A percentile compares a stretch with the other conserved stretches of the same genome.
phyloP scores from a whole-genome alignment of 2,888 invertebrate species.

The Heliconius aoede region DNA sequence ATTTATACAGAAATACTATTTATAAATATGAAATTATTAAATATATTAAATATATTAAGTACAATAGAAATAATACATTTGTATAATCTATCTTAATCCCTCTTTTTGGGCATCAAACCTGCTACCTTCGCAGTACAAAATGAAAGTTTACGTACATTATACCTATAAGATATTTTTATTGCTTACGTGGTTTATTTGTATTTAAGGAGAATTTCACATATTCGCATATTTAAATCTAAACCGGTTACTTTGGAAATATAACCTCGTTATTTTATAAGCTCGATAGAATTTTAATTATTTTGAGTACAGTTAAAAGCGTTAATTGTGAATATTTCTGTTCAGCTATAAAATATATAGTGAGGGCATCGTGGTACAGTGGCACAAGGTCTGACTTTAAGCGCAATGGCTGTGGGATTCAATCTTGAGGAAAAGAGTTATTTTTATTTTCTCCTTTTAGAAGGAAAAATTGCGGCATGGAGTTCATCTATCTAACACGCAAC shows the following conservation, averaged over 20 bases:
- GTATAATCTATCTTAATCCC: too few species aligned
- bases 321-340: neutral
- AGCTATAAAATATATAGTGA: neutral
- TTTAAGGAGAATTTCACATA: conserved; percentile 16
- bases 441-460: neutral
- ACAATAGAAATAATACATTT: too few species aligned
- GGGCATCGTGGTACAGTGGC: neutral
- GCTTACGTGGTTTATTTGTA: neutral
- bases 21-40: too few species aligned
- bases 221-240: conserved; percentile 10
- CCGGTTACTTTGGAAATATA: conserved; percentile 27
- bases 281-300: conserved; percentile 9
- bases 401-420: neutral
- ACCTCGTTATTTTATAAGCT: conserved; percentile 28
- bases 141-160: neutral
- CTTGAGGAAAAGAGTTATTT: neutral
- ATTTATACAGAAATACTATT: too few species aligned
- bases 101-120: neutral
- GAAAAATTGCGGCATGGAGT: too few species aligned
- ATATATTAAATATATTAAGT: too few species aligned
- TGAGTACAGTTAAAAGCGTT: conserved; percentile 16
- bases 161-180: neutral
- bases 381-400: neutral
- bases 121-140: neutral
- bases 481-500: too few species aligned